phyloP scores from a whole-genome alignment of 2,113 vertebrate genomes.

The Anarhynchus alexandrinus region DNA sequence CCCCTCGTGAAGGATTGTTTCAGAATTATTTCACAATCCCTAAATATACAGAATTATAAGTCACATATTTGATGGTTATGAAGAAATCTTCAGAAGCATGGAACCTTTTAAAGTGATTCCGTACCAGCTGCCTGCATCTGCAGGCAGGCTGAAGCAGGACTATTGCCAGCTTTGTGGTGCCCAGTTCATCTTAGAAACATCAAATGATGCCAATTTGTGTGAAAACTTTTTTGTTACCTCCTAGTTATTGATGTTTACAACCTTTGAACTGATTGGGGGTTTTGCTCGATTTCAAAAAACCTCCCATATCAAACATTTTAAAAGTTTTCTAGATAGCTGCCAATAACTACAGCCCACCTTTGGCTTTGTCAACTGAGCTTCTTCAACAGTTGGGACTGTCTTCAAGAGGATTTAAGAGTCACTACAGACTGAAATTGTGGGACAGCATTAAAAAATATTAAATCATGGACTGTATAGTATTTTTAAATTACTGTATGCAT shows the following conservation, averaged over 20 bases:
- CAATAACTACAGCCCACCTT: background rate
- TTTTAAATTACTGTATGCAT: background rate
- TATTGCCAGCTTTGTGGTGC: background rate
- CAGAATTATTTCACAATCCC: background rate
- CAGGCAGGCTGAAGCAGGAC: background rate
- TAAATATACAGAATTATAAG: background rate
- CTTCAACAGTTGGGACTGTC: background rate
- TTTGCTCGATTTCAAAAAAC: background rate
- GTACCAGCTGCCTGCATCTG: background rate
- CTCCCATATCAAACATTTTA: background rate
- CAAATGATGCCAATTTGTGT: background rate
- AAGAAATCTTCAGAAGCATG: background rate
- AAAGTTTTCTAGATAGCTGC: background rate
- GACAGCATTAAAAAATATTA: background rate
- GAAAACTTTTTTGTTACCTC: background rate
- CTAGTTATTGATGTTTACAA: background rate
- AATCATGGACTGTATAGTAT: background rate
- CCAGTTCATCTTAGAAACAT: background rate
- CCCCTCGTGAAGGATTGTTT: background rate
- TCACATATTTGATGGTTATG: background rate
- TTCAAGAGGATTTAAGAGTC: background rate
- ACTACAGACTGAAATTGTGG: background rate
- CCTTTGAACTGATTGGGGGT: background rate
- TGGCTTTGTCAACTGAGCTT: background rate
- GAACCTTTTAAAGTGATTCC: background rate